Conservation (phyloP, 2,888 invertebrate species). For the Smittia sp. region DNA sequence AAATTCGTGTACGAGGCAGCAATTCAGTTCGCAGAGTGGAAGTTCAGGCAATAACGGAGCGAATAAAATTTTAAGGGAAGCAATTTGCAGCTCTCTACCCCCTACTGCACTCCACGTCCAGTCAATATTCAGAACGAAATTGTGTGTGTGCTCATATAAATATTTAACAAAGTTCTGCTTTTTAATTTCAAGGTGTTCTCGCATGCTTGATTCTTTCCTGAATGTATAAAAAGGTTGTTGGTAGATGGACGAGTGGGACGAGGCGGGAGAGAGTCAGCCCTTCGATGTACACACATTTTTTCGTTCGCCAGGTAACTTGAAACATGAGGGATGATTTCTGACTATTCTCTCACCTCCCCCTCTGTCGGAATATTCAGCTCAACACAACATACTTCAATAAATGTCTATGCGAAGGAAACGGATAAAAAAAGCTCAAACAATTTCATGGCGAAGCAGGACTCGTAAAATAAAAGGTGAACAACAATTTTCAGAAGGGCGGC, state of each 20-base stretch:
- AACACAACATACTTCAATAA: conserved; percentile 14
- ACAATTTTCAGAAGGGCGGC: not conserved
- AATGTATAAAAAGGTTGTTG: not conserved
- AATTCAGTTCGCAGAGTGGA: too few species aligned
- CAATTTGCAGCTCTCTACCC: too few species aligned
- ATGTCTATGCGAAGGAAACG: not conserved
- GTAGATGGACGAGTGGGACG: not conserved
- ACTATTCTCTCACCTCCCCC: not conserved
- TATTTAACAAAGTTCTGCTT: too few species aligned
- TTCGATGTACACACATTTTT: too few species aligned
- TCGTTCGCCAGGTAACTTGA: not conserved
- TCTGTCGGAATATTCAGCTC: conserved; percentile 4
- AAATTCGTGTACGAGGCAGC: not conserved
- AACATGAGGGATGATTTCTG: not conserved
- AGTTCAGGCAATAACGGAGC: too few species aligned
- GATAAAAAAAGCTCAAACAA: conserved; percentile 17
- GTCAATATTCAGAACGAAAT: too few species aligned
- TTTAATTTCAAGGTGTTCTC: too few species aligned
- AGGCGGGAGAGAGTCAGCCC: too few species aligned
- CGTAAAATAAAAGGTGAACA: not conserved
- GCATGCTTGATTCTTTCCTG: too few species aligned
- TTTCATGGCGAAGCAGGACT: not conserved
- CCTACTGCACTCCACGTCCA: too few species aligned
- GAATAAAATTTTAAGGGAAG: too few species aligned
- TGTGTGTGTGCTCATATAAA: too few species aligned